Base-by-base conservation (phyloP, 2,797 vertebrate genomes). In the Psittacula derbiana region DNA sequence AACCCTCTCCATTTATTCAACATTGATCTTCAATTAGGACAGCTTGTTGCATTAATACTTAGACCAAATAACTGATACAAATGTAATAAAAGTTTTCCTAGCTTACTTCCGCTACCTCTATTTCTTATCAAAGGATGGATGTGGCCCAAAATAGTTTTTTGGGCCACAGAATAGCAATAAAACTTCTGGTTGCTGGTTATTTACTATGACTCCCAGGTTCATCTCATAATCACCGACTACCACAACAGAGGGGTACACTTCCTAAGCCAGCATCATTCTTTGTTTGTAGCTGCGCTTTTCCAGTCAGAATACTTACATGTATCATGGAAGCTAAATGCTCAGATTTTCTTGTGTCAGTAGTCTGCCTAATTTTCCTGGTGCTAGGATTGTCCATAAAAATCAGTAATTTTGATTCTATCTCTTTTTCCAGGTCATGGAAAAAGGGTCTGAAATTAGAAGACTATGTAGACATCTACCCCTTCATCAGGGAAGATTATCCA, bases 161-260 rank as follows among this genome's bases (percentile, higher is more conserved):
- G 40, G 24, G 18, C 0, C n/a, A 88, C 10, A 41, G 27, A 90
- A 80, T 1, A 73, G 31, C 19, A 73, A 44, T 8, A 52, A 78
- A 66, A 43, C 3, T 55, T 38, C 58, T 0, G 3, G 46, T 30
- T 2, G 0, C 21, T 70, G 47, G 11, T 64, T 80, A 40, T 74
- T 40, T 88, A 57, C 38, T 57, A 6, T 3, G 33, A 65, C 58
- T 60, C 55, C 28, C 14, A 82, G 50, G 16, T n/a, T 87, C 8
- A 88, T 30, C 16, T 80, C 27, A 57, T 21, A 82, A 71, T 41
- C 38, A 38, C 18, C 11, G 25, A 53, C 21, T 50, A 31, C 17
- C 23, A 64, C 33, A 66, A 30, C 10, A 71, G 47, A 75, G 17
- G 46, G 6, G 6, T 25, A 25, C 11, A 62, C 6, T 8, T 50